Conservation (phyloP, 2,888 invertebrate genomes). For the Galerucella nymphaeae region DNA sequence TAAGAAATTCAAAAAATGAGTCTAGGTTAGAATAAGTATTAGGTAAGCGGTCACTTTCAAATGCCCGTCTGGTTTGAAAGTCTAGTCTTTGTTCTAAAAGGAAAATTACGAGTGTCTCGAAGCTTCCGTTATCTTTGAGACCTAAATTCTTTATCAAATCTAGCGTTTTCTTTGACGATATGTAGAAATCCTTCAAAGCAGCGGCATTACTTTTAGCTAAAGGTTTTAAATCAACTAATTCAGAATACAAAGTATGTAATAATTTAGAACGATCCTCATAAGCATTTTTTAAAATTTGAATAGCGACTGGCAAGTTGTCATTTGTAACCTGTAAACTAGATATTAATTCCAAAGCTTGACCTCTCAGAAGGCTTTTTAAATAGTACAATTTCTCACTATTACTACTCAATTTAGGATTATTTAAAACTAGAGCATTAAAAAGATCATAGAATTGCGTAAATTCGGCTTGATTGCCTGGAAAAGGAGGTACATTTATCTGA, state of each 20-base stretch:
- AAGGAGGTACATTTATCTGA: not conserved
- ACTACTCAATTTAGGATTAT: not conserved
- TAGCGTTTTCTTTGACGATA: too few relatives aligned
- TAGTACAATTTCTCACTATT: slow-evolving; percentile 5
- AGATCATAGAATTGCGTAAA: slow-evolving; percentile 2
- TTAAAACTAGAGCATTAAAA: slow-evolving; percentile 1
- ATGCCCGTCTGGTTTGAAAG: too few relatives aligned
- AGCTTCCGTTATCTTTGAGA: too few relatives aligned
- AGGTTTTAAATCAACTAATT: slow-evolving; percentile 6
- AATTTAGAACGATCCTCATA: slow-evolving; percentile 4
- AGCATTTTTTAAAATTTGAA: not conserved
- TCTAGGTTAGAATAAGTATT: slow-evolving; percentile 2
- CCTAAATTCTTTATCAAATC: too few relatives aligned
- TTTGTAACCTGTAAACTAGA: not conserved
- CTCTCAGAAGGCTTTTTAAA: slow-evolving; percentile 6
- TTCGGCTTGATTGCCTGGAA: not conserved
- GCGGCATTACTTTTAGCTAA: not conserved
- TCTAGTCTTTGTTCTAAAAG: too few relatives aligned
- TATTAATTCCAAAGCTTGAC: slow-evolving; percentile 3
- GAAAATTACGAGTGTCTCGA: too few relatives aligned
- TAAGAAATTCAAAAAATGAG: slow-evolving; percentile 8
- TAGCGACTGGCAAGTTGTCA: not conserved
- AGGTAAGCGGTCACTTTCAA: not conserved
- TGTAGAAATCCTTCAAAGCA: not conserved
- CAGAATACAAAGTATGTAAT: slow-evolving; percentile 8